Conservation (phyloP, 2,888 invertebrate genomes). For the Brachyopa scutellaris region DNA sequence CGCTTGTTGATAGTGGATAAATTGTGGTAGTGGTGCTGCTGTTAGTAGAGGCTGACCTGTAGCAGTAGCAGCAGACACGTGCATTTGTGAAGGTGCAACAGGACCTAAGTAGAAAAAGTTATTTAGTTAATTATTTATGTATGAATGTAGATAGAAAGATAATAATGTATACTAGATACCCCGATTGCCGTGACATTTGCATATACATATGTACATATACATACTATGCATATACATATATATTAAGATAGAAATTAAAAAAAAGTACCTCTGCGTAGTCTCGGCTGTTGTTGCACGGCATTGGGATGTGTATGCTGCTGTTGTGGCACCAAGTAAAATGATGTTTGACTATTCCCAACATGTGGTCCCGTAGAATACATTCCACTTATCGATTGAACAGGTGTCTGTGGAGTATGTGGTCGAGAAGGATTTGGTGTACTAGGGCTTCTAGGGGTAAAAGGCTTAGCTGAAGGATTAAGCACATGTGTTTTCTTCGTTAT, state of each 20-base stretch:
- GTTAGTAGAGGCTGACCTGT: conserved; percentile 93
- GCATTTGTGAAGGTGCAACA: conserved; percentile 87
- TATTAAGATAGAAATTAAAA: not conserved
- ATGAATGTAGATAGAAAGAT: no score
- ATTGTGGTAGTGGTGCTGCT: conserved; percentile 89
- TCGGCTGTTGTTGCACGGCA: conserved; percentile 78
- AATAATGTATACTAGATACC: no score
- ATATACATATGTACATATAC: no score
- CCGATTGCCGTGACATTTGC: no score
- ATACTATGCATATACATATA: no score
- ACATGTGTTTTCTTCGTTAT: conserved; percentile 86
- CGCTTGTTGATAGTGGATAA: conserved; percentile 86
- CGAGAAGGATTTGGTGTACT: conserved; percentile 85
- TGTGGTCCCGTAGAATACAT: conserved; percentile 78
- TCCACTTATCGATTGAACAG: conserved; percentile 81
- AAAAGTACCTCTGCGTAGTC: conserved; percentile 81
- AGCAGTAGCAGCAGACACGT: conserved; percentile 85
- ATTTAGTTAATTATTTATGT: no score
- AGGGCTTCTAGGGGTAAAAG: conserved; percentile 90
- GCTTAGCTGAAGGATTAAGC: conserved; percentile 93
- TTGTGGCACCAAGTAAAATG: conserved; percentile 80
- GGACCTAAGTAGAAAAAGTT: conserved; percentile 80
- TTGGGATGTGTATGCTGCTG: conserved; percentile 80
- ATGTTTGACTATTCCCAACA: conserved; percentile 80
- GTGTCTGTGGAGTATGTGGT: conserved; percentile 94